Evolutionary conservation across 2,888 invertebrate genomes (phyloP), one percentile per base, ranked within the genome.

Genomic region (Drosophila yooni): DNA sequence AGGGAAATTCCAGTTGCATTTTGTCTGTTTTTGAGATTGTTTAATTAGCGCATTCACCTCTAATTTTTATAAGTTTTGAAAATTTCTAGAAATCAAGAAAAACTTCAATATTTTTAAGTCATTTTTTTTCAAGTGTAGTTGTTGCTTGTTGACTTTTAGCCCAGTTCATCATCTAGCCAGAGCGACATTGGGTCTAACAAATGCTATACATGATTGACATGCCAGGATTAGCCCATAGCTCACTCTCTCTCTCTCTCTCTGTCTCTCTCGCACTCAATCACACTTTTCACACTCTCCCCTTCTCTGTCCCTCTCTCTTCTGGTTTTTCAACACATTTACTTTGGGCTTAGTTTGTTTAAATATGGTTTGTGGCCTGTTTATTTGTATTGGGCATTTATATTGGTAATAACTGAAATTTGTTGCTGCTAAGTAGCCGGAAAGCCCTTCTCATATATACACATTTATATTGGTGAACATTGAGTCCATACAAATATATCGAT

Each of bases 311-410:
- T 43, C 46, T 21, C 50, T 36, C 10, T 34, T 64, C 48, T 57
- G 70, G 76, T 59, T 46, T 48, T 25, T 67, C 70, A 70, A 74
- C 66, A 58, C 86, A 88, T 85, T 86, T 86, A 70, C 73, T 65
- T 78, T 80, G 68, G 89, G 70, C 74, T 86, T 84, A 89, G 82
- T 82, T 46, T 89, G 80, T 76, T 68, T 69, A 89, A 86, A 88
- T 73, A 73, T 66, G 40, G 57, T 43, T 57, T 60, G 75, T 77
- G 58, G 31, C 27, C 13, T 59, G 61, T 58, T 40, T 85, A 77
- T 89, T 87, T 89, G 82, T 84, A 85, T 89, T 89, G 85, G n/a
- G 71, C 79, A 83, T 79, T 79, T 89, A 85, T 85, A 84, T 89
- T 82, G 80, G 79, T 85, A 84, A 85, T 87, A 89, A 72, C 88